phyloP scores from a whole-genome alignment of 2,113 vertebrate species.

The Corapipo altera region DNA sequence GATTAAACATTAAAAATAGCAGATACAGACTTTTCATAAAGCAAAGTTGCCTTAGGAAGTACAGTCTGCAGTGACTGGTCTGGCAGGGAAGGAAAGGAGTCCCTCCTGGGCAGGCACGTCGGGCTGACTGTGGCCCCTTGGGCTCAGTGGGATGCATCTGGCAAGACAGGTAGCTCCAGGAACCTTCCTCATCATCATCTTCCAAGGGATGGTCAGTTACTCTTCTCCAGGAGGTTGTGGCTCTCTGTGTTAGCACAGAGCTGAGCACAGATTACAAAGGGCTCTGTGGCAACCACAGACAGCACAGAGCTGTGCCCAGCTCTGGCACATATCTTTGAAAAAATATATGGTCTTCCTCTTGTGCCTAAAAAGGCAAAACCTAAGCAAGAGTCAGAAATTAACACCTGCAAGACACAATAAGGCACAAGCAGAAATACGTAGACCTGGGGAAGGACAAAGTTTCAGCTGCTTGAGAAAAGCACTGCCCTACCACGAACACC shows the following conservation, averaged over 20 bases:
- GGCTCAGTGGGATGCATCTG: accelerated
- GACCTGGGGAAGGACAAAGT: not conserved
- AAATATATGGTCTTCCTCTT: not conserved
- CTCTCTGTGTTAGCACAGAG: not conserved
- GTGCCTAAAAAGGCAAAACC: not conserved
- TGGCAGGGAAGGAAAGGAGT: not conserved
- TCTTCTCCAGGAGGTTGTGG: not conserved
- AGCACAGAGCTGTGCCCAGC: not conserved
- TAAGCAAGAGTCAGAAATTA: not conserved
- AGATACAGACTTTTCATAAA: not conserved
- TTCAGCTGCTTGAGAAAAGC: not conserved
- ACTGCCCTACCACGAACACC: accelerated
- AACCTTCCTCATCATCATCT: accelerated
- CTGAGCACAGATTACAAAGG: accelerated
- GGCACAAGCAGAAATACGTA: not conserved
- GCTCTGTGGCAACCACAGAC: not conserved
- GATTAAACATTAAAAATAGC: not conserved
- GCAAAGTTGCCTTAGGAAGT: not conserved
- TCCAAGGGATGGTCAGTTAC: not conserved
- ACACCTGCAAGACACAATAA: not conserved
- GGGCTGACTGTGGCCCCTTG: not conserved
- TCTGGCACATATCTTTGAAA: not conserved
- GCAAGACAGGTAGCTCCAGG: not conserved
- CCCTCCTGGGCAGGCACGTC: accelerated
- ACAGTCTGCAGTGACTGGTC: accelerated